Base-by-base conservation (phyloP, 2,888 invertebrate species). In the Eurytoma adleriae region DNA sequence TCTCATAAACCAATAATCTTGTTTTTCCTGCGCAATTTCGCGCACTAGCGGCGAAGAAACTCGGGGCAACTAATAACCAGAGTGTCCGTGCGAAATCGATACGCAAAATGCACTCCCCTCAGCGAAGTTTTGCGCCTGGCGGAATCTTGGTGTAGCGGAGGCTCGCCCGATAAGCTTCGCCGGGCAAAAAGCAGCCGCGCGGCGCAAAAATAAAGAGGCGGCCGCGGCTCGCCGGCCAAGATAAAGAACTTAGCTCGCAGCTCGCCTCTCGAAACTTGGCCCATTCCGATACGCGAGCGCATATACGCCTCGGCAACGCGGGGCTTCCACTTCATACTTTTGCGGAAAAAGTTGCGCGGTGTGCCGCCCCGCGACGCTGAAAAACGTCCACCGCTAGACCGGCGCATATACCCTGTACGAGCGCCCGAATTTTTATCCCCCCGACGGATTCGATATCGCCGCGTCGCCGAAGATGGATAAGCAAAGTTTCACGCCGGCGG, bases 381-480 rank as follows among this genome's bases (percentile, higher is more conserved):
- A 40, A 40, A 40, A 40, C 40, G 40, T 4, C 7, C 40, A 7
- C 40, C 40, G 40, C 40, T 40, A 4, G 40, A 40, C 4, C n/a
- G 2, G 5, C 18, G 2, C 16, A 16, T 20, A 13, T 20, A 61
- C 5, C 2, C n/a, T 18, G 20, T n/a, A 13, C 14, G 57, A 66
- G 20, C 20, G 67, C 18, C 54, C 48, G 64, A 70, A 70, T 70
- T 70, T 64, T 77, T 64, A 77, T 77, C 70, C 77, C 3, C 61
- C 61, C 54, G 14, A 14, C 48, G 16, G 40, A 24, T 69, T 48
- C 70, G 57, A 40, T 57, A 27, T n/a, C n/a, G 3, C n/a, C 5
- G 3, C 57, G 20, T 59, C 18, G 82, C 81, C 84, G 40, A 86
- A 88, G 88, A 89, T 86, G 87, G 87, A 90, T 90, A 88, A 88